phyloP scores from a whole-genome alignment of 2,113 vertebrate genomes.

The Dinomys branickii region DNA sequence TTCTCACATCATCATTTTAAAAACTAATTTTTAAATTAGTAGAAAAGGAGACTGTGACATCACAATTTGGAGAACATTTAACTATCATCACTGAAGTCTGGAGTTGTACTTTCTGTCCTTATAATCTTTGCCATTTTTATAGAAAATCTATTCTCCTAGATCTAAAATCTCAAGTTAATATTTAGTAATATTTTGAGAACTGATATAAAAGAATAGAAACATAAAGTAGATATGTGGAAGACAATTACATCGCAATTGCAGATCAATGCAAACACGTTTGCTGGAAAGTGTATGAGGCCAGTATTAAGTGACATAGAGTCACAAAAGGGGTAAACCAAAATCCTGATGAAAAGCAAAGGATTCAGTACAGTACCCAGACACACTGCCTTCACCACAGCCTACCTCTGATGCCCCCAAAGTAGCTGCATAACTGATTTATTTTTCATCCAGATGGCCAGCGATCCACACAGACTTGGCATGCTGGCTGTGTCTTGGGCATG shows the following conservation, averaged over 20 bases:
- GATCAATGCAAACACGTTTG: not conserved
- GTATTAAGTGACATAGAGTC: not conserved
- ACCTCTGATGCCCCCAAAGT: conserved; percentile 9
- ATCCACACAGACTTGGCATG: conserved; percentile 72
- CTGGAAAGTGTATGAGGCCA: not conserved
- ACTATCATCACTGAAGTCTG: not conserved
- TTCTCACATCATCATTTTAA: conserved; percentile 52
- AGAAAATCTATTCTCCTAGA: not conserved
- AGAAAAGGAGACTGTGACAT: not conserved
- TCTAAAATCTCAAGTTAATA: not conserved
- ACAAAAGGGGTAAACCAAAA: not conserved
- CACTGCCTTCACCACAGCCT: not conserved
- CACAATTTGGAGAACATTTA: not conserved
- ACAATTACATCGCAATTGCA: not conserved
- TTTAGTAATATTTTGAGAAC: not conserved
- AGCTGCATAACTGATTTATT: conserved; percentile 64
- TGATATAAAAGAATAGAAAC: not conserved
- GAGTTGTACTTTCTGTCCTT: not conserved
- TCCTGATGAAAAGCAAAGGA: conserved; percentile 9
- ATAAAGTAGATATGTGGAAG: not conserved
- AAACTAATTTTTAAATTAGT: not conserved
- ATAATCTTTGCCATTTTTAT: not conserved
- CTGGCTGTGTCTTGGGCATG: conserved; percentile 67
- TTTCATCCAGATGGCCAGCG: conserved; percentile 76
- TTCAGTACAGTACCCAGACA: not conserved